Evolutionary conservation across 2,113 vertebrate species (phyloP).

Genomic region (Ardeotis arabs): DNA sequence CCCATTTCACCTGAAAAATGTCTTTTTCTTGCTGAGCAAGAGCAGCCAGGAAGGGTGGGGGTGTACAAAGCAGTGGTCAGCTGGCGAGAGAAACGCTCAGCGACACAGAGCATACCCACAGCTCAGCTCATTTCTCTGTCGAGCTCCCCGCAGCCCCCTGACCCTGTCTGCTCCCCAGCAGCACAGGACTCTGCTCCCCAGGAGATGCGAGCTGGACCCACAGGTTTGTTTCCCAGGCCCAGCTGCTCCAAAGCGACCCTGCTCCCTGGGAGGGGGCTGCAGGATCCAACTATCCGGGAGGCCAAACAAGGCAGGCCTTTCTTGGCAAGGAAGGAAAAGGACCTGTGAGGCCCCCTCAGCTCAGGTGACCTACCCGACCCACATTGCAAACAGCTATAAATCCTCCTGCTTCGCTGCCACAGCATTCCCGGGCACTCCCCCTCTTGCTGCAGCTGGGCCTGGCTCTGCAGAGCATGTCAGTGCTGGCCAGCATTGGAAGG

Average conservation of each 20-base stretch:
- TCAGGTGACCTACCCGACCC: conserved; percentile 3
- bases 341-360: background rate
- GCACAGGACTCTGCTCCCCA: background rate
- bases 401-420: background rate
- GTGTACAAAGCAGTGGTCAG: background rate
- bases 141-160: background rate
- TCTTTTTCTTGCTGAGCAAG: background rate
- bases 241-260: background rate
- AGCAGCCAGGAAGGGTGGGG: background rate
- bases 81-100: background rate
- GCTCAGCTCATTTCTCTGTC: fast-evolving
- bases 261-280: background rate
- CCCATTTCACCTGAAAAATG: background rate
- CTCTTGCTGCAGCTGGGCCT: background rate
- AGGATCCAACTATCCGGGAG: background rate
- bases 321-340: conserved; percentile 21
- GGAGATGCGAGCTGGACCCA: fast-evolving
- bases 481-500: background rate
- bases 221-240: background rate
- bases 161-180: fast-evolving
- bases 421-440: background rate
- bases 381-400: conserved; percentile 14
- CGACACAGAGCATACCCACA: background rate
- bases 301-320: background rate
- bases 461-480: background rate